Evolutionary conservation across 2,797 vertebrate genomes (phyloP).

Genomic region (Danio aesculapii): DNA sequence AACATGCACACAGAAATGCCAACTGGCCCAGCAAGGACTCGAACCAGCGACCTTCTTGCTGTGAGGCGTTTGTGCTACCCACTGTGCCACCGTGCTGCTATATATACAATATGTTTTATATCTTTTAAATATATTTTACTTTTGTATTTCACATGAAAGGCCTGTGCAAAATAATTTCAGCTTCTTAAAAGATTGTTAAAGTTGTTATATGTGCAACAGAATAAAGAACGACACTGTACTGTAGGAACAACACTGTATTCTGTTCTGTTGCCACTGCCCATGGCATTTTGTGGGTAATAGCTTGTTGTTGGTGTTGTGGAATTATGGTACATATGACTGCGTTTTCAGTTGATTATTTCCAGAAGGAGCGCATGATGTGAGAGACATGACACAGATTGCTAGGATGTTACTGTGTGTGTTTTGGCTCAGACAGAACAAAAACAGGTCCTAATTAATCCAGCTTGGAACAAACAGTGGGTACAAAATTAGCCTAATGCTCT

Average conservation of each 20-base stretch:
- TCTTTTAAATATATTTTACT: not conserved
- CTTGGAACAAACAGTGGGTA: slow-evolving; percentile 32
- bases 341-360: not conserved
- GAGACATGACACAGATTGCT: not conserved
- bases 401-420: slow-evolving; percentile 16
- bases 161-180: not conserved
- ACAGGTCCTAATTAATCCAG: slow-evolving; percentile 56
- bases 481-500: slow-evolving; percentile 43
- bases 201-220: not conserved
- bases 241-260: not conserved
- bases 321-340: not conserved
- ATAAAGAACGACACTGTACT: not conserved
- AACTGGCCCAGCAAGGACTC: too few species aligned
- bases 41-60: too few species aligned
- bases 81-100: too few species aligned
- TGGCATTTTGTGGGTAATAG: not conserved
- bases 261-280: too few species aligned
- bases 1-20: too few species aligned
- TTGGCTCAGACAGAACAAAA: slow-evolving; percentile 38
- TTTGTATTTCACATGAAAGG: not conserved
- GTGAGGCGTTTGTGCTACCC: too few species aligned
- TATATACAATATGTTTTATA: too few species aligned
- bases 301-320: not conserved
- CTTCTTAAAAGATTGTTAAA: not conserved
- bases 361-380: slow-evolving; percentile 11